A percentile compares a stretch with the other conserved stretches of the same genome.
These are phyloP conservation scores for Prionailurus viverrinus DNA, from an alignment of 2,113 vertebrate genomes.

Conservation along the genomic window DNA sequence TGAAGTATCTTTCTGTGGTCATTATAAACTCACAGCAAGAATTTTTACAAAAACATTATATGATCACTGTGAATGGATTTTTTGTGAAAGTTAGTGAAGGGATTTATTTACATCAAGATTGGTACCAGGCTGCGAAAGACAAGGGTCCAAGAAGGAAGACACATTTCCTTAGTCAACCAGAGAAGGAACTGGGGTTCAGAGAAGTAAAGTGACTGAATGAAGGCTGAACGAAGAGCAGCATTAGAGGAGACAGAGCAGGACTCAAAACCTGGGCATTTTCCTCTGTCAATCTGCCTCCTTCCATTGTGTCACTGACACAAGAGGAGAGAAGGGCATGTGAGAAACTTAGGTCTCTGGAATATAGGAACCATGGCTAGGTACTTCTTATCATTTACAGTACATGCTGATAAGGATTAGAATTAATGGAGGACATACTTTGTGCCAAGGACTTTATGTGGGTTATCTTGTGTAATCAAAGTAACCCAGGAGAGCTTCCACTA, in stretches of 20 bases:
- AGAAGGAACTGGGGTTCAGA: not conserved
- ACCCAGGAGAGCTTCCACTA: not conserved
- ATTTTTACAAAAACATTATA: not conserved
- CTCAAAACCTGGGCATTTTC: not conserved
- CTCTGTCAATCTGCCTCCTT: not conserved
- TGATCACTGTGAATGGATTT: not conserved
- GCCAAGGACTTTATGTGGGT: not conserved
- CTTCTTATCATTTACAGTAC: not conserved
- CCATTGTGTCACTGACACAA: not conserved
- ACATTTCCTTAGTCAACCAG: not conserved
- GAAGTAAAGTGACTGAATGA: not conserved
- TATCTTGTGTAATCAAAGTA: constrained; percentile 28
- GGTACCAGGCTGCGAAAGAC: not conserved
- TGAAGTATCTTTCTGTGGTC: not conserved
- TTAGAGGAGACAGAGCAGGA: not conserved
- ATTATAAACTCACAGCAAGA: not conserved
- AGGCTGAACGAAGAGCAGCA: not conserved
- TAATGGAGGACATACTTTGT: not conserved
- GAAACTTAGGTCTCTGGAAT: not conserved
- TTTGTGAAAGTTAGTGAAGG: constrained; percentile 6
- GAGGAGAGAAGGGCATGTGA: not conserved
- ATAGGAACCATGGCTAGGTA: not conserved
- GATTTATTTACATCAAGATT: not conserved
- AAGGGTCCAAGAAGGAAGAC: not conserved
- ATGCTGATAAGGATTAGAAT: not conserved